Evolutionary conservation across 2,797 vertebrate species (phyloP).

Genomic region (Lateolabrax maculatus): DNA sequence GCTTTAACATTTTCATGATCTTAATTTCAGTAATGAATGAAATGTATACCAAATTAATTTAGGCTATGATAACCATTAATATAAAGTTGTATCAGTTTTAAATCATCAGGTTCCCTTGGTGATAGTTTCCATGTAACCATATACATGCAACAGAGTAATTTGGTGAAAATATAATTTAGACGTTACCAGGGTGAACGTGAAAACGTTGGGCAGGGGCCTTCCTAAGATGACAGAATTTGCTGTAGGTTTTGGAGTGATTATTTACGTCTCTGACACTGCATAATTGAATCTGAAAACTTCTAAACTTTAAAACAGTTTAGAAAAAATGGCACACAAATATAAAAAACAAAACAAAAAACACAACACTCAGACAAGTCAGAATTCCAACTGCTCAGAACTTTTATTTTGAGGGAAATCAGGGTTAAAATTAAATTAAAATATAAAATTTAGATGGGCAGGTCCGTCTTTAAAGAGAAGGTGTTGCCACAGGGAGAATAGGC

Average conservation of each 20-base stretch:
- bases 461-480: constrained; percentile 66
- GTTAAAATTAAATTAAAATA: constrained; percentile 89
- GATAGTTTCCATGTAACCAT: background rate
- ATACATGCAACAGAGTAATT: background rate
- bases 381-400: constrained; percentile 89
- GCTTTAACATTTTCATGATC: background rate
- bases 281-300: background rate
- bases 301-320: background rate
- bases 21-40: background rate
- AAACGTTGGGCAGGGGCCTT: background rate
- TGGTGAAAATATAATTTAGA: background rate
- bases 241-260: background rate
- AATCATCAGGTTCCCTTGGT: too few relatives aligned
- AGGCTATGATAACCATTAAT: too few relatives aligned
- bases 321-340: background rate
- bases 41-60: background rate
- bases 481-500: constrained; percentile 40
- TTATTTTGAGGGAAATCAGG: constrained; percentile 91
- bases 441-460: constrained; percentile 82
- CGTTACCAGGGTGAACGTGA: background rate
- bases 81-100: background rate
- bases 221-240: background rate
- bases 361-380: constrained; percentile 17
- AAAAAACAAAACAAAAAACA: constrained; percentile 28
- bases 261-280: background rate